phyloP scores from a whole-genome alignment of 2,113 vertebrate genomes.

The Catharus bicknelli region DNA sequence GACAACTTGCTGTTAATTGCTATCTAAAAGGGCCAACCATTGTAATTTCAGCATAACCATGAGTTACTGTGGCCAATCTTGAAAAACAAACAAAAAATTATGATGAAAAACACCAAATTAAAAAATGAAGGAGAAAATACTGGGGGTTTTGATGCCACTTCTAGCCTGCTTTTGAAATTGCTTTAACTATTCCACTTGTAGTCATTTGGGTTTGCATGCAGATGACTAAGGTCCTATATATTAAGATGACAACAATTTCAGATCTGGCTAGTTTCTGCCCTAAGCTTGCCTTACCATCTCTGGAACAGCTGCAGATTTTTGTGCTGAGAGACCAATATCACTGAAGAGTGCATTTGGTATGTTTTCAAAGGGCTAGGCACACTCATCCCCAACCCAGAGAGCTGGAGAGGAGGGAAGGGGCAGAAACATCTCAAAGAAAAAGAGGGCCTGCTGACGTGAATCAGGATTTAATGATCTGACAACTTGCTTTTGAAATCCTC shows the following conservation, averaged over 20 bases:
- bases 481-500: conserved; percentile 58
- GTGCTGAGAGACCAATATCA: background rate
- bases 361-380: background rate
- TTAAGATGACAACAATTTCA: background rate
- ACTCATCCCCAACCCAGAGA: background rate
- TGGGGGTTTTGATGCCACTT: background rate
- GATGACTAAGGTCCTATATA: background rate
- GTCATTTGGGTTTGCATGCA: background rate
- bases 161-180: background rate
- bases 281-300: background rate
- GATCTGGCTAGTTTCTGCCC: background rate
- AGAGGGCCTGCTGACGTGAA: conserved; percentile 16
- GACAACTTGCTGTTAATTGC: background rate
- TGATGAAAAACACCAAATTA: background rate
- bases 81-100: background rate
- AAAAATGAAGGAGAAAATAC: background rate
- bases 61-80: background rate
- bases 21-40: background rate
- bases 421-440: background rate
- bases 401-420: background rate
- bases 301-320: conserved; percentile 57
- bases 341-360: background rate
- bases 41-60: background rate
- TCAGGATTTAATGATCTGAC: conserved; percentile 45
- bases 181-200: background rate